These are phyloP conservation scores for Salvelinus namaycush DNA, from an alignment of 2,113 vertebrate genomes.

Conservation along the genomic window DNA sequence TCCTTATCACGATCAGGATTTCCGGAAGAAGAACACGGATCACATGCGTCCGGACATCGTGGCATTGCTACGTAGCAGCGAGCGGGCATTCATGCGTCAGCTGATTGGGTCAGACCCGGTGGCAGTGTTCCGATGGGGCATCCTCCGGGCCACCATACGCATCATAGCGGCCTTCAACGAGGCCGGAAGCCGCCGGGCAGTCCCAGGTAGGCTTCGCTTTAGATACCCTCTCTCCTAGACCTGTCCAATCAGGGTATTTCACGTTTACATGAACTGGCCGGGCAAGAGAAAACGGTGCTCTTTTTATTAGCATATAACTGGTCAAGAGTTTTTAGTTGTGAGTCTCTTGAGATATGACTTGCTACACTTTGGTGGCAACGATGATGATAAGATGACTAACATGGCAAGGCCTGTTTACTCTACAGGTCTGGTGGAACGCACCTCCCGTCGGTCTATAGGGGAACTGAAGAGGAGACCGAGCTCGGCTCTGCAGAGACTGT, in stretches of 20 bases:
- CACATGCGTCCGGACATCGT: conserved; percentile 91
- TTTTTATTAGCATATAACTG: too few species aligned
- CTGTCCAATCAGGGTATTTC: not conserved
- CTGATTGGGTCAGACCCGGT: conserved; percentile 87
- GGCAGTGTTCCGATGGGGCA: conserved; percentile 92
- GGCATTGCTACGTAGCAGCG: conserved; percentile 86
- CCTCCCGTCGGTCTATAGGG: conserved; percentile 63
- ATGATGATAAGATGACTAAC: not conserved
- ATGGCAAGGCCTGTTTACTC: not conserved
- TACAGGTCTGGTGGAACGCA: conserved; percentile 68
- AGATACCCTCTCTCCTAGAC: not conserved
- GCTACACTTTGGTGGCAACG: not conserved
- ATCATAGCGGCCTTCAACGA: conserved; percentile 83
- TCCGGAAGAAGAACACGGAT: conserved; percentile 90
- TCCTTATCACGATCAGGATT: conserved; percentile 76
- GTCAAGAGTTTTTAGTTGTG: too few species aligned
- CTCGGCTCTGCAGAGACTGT: conserved; percentile 65
- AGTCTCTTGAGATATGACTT: too few species aligned
- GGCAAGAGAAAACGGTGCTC: too few species aligned
- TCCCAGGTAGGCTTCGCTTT: conserved; percentile 61
- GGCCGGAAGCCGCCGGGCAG: conserved; percentile 66
- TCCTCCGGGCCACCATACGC: conserved; percentile 83
- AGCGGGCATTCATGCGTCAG: conserved; percentile 84
- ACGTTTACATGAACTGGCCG: not conserved
- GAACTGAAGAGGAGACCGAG: conserved; percentile 63